These are phyloP conservation scores for Lagorchestes hirsutus DNA, from an alignment of 2,797 vertebrate genomes.

Conservation along the genomic window DNA sequence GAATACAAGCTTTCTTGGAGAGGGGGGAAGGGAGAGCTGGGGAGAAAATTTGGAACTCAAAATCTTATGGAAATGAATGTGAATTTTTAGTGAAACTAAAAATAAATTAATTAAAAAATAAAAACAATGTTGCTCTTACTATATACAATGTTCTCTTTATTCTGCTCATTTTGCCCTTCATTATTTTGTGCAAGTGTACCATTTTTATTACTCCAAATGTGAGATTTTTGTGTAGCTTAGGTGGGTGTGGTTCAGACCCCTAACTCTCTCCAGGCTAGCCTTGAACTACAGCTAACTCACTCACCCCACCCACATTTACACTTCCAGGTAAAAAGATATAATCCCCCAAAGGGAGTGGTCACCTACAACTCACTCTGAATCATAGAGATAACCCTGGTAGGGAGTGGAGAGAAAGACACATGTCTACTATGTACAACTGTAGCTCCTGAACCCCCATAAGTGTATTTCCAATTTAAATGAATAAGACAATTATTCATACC, in stretches of 20 bases:
- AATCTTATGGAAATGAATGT: too few relatives aligned
- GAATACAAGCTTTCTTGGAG: too few relatives aligned
- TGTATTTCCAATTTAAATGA: not conserved
- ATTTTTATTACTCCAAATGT: not conserved
- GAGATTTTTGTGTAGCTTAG: not conserved
- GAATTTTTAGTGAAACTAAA: too few relatives aligned
- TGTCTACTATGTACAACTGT: not conserved
- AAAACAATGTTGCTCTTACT: not conserved
- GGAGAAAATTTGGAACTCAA: too few relatives aligned
- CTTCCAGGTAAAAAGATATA: not conserved
- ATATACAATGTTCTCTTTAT: not conserved
- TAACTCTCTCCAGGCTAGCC: not conserved
- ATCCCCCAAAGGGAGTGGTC: not conserved
- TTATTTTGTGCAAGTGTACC: not conserved
- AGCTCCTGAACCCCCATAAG: not conserved
- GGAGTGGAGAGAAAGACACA: not conserved
- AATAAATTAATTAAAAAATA: too few relatives aligned
- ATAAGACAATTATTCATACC: not conserved
- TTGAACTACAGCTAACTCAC: not conserved
- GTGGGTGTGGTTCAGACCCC: not conserved
- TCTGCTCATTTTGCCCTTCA: not conserved
- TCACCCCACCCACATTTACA: not conserved
- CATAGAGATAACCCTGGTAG: not conserved
- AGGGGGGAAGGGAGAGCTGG: too few relatives aligned
- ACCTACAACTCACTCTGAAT: not conserved